Evolutionary conservation across 2,888 invertebrate species (phyloP), one percentile per base, ranked within the genome.

Genomic region (Agonopterix alstromeriana): DNA sequence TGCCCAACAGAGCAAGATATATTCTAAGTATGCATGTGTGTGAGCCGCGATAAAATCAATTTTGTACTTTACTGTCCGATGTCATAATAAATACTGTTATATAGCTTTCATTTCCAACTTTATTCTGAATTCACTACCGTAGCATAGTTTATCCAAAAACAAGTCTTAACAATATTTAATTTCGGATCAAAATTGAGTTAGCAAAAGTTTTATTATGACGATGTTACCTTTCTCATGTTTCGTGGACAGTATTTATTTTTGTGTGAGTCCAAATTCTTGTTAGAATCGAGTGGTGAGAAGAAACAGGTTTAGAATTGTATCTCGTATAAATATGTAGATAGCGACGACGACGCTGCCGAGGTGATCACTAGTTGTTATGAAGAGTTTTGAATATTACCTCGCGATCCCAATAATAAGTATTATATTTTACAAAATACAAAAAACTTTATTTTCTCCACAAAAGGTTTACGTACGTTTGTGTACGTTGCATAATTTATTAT

Each of bases 201-300:
- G 65, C 70, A 65, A 66, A 70, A 56, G 62, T 70, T 72, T 64
- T 62, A 66, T 68, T 73, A 72, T 70, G 65, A 70, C 71, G 66
- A 72, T 70, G 71, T 77, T 78, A 77, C 79, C 77, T 79, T 82
- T 82, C 82, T 83, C 82, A 71, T 77, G 77, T 84, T 84, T 77
- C 83, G 73, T 82, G 78, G 77, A 81, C 79, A 81, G 78, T 85
- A 84, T 86, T 85, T 84, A 85, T 86, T 83, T 85, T 84, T 77
- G 83, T 81, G 77, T 72, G 79, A 78, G 80, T 76, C 82, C 67
- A 80, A 85, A 86, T 86, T 85, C 83, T 85, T 83, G 86, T 85
- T 85, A 85, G 85, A 84, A 78, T 70, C 77, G 67, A 72, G 73
- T 75, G 77, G 73, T 75, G 72, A 72, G 76, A 68, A 65, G 67